Evolutionary conservation across 2,113 vertebrate genomes (phyloP).

Genomic region (Arenaria interpres): DNA sequence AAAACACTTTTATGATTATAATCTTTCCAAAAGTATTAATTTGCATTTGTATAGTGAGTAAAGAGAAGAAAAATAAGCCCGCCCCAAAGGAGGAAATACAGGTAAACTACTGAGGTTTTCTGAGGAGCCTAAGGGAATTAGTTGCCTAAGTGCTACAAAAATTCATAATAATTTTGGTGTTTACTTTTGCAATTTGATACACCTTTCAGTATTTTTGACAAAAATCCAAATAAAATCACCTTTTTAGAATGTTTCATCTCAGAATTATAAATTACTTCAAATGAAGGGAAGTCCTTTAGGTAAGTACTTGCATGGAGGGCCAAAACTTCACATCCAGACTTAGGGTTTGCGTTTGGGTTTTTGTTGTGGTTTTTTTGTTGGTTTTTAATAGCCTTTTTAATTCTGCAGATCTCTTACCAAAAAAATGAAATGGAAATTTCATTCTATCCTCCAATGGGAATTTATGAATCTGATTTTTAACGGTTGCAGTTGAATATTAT

Average conservation of each 20-base stretch:
- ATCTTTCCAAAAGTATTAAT: background rate
- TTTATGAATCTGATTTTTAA: background rate
- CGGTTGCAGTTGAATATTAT: background rate
- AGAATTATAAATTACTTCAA: background rate
- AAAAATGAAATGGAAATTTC: background rate
- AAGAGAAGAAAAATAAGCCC: background rate
- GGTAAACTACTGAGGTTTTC: background rate
- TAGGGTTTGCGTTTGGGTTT: background rate
- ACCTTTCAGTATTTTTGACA: background rate
- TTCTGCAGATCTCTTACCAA: background rate
- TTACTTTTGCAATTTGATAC: background rate
- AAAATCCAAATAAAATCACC: background rate
- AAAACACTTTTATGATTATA: fast-evolving
- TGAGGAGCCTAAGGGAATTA: background rate
- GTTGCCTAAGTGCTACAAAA: background rate
- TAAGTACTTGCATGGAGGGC: background rate
- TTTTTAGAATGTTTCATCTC: background rate
- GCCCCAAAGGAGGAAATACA: background rate
- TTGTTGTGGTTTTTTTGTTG: no score
- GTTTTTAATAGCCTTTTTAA: background rate
- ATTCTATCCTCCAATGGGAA: background rate
- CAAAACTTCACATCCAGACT: background rate
- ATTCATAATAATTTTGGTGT: background rate
- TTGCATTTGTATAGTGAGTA: background rate
- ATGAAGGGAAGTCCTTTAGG: background rate